These are phyloP conservation scores for Drosophila koepferae DNA, from an alignment of 2,888 invertebrate genomes.

Conservation along the genomic window DNA sequence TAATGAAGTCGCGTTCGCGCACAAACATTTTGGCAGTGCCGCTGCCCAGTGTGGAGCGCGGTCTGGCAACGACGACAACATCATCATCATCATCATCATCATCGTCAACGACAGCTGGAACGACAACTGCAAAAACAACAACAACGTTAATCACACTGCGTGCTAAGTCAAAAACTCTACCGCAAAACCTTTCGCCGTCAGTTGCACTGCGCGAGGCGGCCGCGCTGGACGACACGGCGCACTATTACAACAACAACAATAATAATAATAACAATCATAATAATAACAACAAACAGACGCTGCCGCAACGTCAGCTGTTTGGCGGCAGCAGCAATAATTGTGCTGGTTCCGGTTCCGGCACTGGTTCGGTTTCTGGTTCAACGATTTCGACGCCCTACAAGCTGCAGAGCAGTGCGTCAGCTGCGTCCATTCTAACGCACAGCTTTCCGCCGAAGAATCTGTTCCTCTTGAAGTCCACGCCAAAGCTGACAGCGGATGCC, in stretches of 20 bases:
- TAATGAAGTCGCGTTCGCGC: slow-evolving; percentile 85
- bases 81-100: slow-evolving; percentile 30
- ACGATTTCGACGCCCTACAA: slow-evolving; percentile 57
- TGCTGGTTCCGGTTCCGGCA: slow-evolving; percentile 16
- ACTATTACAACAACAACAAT: slow-evolving; percentile 24
- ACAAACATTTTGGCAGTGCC: slow-evolving; percentile 87
- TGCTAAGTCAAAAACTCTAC: slow-evolving; percentile 88
- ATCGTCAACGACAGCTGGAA: slow-evolving; percentile 25
- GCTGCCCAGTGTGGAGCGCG: slow-evolving; percentile 62
- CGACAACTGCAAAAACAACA: slow-evolving; percentile 49
- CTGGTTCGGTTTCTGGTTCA: slow-evolving; percentile 16
- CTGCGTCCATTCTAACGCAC: slow-evolving; percentile 78
- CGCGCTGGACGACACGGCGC: slow-evolving; percentile 63
- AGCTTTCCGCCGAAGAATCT: slow-evolving; percentile 85
- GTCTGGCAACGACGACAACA: slow-evolving; percentile 69
- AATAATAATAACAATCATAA: slow-evolving; percentile 18
- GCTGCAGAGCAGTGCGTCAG: slow-evolving; percentile 64
- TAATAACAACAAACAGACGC: slow-evolving; percentile 4
- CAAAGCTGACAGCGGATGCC: slow-evolving; percentile 44
- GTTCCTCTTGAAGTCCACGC: slow-evolving; percentile 84
- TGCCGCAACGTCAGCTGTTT: slow-evolving; percentile 70
- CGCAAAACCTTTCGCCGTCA: slow-evolving; percentile 86
- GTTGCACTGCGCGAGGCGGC: slow-evolving; percentile 80
- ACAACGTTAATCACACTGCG: slow-evolving; percentile 74
- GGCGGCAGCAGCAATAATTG: slow-evolving; percentile 74